Evolutionary conservation across 1,140 invertebrate genomes (phyloP), one percentile per base, ranked within the genome.

Genomic region (Papilio dardanus): DNA sequence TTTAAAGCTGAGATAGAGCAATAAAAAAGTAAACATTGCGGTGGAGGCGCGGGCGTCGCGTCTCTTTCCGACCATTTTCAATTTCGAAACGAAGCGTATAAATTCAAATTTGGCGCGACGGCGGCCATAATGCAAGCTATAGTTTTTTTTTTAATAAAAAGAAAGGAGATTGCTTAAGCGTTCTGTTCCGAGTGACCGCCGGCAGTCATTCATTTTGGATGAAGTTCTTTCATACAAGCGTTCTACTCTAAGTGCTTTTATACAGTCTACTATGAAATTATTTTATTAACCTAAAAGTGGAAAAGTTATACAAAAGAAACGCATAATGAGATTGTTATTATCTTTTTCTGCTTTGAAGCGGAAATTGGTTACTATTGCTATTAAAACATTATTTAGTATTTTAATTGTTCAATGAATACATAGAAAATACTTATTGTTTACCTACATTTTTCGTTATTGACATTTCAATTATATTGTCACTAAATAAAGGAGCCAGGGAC

Each of bases 81-180:
- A 81, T 77, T 81, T 81, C 77, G 79, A 80, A 82, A 81, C 81
- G 74, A 82, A 83, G 76, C 76, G 78, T 83, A 83, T 85, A 86
- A 82, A 87, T 83, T 83, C 81, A 84, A 87, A 85, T 86, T 84
- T 86, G 84, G 80, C 81, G 80, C 77, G 76, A 81, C 82, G 78
- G 75, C 71, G 78, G 82, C 82, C 77, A 80, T 85, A 83, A 82
- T 79, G 81, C 75, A 78, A 83, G 83, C 79, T 80, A 81, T 77
- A 82, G 79, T 81, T 80, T 79, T 85, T 83, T 78, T 75, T 76
- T 58, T 28, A 62, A 28, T 14, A 28, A 62, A 62, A 62, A 62
- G 54, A 69, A 40, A 33, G 54, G 65, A 80, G 79, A 81, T 80
- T 79, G 76, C 79, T 79, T 71, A 86, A 86, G 74, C 69, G 76